phyloP scores from a whole-genome alignment of 2,888 invertebrate species.

The Chironomus tentans region DNA sequence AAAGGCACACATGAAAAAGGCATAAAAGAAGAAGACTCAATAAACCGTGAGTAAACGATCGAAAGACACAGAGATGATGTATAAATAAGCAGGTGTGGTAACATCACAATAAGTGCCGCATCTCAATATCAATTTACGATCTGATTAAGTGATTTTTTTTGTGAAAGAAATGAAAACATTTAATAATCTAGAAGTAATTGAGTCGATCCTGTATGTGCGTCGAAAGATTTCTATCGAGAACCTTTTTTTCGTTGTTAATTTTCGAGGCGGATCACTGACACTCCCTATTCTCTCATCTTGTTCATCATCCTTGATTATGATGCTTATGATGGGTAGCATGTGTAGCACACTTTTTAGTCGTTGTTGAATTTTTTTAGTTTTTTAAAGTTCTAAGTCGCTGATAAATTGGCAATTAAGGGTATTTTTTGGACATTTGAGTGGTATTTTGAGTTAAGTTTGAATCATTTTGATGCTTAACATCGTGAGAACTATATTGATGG shows the following conservation, averaged over 20 bases:
- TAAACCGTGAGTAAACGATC: too few relatives aligned
- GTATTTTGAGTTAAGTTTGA: too few relatives aligned
- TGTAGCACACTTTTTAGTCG: background rate
- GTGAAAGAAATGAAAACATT: background rate
- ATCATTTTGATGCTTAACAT: too few relatives aligned
- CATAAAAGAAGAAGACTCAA: background rate
- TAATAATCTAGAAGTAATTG: background rate
- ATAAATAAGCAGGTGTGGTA: too few relatives aligned
- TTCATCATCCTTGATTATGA: conserved; percentile 14
- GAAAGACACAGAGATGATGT: too few relatives aligned
- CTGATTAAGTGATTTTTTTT: background rate
- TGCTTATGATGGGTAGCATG: background rate
- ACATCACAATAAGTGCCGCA: too few relatives aligned
- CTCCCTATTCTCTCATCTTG: conserved; percentile 6
- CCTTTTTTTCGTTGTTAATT: background rate
- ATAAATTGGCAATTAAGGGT: too few relatives aligned
- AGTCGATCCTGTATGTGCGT: background rate
- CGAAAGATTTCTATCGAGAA: background rate
- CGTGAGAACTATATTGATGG: too few relatives aligned
- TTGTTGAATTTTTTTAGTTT: background rate
- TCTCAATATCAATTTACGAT: background rate
- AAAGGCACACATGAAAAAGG: background rate
- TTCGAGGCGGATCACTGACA: conserved; percentile 3
- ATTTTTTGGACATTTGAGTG: too few relatives aligned
- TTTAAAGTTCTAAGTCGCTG: too few relatives aligned